A percentile compares a stretch with the other conserved stretches of the same genome.
phyloP scores from a whole-genome alignment of 2,888 invertebrate genomes.

The Meta bourneti region DNA sequence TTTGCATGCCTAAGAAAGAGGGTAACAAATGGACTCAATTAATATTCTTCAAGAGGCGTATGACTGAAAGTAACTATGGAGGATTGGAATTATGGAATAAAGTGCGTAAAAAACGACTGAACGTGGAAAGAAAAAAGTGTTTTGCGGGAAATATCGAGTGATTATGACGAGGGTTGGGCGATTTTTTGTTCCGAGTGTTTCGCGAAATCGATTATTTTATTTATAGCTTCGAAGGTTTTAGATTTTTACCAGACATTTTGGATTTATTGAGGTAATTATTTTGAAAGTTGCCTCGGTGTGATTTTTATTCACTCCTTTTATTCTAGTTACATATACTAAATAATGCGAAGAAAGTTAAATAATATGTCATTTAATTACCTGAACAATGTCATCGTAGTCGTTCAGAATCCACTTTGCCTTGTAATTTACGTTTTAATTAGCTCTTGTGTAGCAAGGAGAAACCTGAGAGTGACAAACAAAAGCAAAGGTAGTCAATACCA shows the following conservation, averaged over 20 bases:
- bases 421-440: too few relatives aligned
- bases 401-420: too few relatives aligned
- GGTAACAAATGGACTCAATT: slow-evolving; percentile 23
- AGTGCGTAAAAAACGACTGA: background rate
- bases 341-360: too few relatives aligned
- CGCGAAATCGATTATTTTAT: background rate
- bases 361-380: too few relatives aligned
- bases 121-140: background rate
- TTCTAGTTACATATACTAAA: too few relatives aligned
- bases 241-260: background rate
- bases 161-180: background rate
- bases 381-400: too few relatives aligned
- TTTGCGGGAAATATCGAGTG: background rate
- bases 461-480: too few relatives aligned
- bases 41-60: slow-evolving; percentile 17
- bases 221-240: background rate
- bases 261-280: too few relatives aligned
- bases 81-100: background rate
- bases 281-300: too few relatives aligned
- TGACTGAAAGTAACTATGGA: slow-evolving; percentile 26
- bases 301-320: too few relatives aligned
- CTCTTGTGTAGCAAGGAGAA: too few relatives aligned
- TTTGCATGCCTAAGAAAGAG: background rate
- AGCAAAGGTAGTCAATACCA: too few relatives aligned
- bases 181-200: background rate